phyloP scores from a whole-genome alignment of 2,888 invertebrate species.

The Epirrhoe alternata region DNA sequence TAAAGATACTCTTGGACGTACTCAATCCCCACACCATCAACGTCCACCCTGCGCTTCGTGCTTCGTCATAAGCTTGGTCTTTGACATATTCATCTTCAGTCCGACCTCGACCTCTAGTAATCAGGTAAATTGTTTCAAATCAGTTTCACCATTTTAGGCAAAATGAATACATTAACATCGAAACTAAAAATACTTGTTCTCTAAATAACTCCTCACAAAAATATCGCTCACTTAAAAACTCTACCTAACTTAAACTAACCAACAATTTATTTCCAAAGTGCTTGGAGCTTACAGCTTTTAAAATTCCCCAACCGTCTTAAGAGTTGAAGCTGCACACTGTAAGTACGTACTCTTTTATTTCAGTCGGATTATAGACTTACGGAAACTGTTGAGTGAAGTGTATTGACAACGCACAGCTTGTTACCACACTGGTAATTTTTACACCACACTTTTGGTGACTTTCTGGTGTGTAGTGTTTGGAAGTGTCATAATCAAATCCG shows the following conservation, averaged over 20 bases:
- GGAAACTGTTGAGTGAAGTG: conserved; percentile 19
- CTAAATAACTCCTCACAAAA: conserved; percentile 10
- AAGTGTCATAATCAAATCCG: too few relatives aligned
- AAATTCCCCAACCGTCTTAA: conserved; percentile 32
- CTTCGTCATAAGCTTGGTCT: too few relatives aligned
- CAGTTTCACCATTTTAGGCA: neutral
- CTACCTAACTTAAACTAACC: conserved; percentile 30
- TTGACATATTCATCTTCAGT: too few relatives aligned
- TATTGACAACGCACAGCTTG: neutral
- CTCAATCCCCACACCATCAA: too few relatives aligned
- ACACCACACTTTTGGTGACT: too few relatives aligned
- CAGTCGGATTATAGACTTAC: conserved; percentile 46
- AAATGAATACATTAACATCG: neutral
- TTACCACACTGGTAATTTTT: neutral
- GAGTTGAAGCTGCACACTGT: conserved; percentile 34
- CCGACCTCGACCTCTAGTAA: too few relatives aligned
- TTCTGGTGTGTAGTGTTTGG: neutral
- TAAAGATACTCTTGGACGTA: too few relatives aligned
- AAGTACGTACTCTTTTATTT: conserved; percentile 37
- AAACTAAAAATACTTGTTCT: conserved; percentile 4
- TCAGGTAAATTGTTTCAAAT: too few relatives aligned
- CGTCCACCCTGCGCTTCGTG: too few relatives aligned
- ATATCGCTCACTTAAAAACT: conserved; percentile 25
- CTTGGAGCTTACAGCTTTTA: conserved; percentile 37
- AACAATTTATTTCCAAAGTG: conserved; percentile 35